Evolutionary conservation across 1,140 invertebrate genomes (phyloP).

Genomic region (Hyles vespertilio): DNA sequence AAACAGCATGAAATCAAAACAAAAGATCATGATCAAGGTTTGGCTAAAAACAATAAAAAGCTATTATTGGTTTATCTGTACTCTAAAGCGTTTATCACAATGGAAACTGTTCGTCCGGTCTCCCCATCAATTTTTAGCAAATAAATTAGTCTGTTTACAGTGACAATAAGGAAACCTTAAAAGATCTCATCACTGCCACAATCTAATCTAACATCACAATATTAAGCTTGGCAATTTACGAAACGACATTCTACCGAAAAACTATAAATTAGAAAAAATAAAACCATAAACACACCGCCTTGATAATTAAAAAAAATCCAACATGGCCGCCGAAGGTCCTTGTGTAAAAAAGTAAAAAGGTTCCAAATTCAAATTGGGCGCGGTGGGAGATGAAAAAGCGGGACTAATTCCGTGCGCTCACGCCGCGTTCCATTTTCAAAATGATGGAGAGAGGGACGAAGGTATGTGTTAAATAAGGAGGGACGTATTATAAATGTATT

Average conservation of each 20-base stretch:
- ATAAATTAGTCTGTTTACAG: too few relatives aligned
- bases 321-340: constrained; percentile 54
- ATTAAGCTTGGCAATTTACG: constrained; percentile 5
- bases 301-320: constrained; percentile 42
- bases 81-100: too few relatives aligned
- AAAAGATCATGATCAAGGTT: too few relatives aligned
- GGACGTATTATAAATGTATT: constrained; percentile 62
- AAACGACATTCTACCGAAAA: constrained; percentile 4
- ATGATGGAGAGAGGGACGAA: constrained; percentile 43
- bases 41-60: too few relatives aligned
- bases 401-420: constrained; percentile 68
- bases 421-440: constrained; percentile 67
- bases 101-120: too few relatives aligned
- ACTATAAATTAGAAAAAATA: constrained; percentile 1
- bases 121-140: too few relatives aligned
- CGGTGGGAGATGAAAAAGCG: constrained; percentile 66
- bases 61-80: too few relatives aligned
- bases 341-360: constrained; percentile 30
- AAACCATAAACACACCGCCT: constrained; percentile 6
- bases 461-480: constrained; percentile 31
- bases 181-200: too few relatives aligned
- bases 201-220: too few relatives aligned
- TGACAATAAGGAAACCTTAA: too few relatives aligned
- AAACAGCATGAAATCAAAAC: too few relatives aligned
- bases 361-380: constrained; percentile 60